Evolutionary conservation across 2,113 vertebrate species (phyloP), one percentile per base, ranked within the genome.

Genomic region (Phyllostomus discolor): DNA sequence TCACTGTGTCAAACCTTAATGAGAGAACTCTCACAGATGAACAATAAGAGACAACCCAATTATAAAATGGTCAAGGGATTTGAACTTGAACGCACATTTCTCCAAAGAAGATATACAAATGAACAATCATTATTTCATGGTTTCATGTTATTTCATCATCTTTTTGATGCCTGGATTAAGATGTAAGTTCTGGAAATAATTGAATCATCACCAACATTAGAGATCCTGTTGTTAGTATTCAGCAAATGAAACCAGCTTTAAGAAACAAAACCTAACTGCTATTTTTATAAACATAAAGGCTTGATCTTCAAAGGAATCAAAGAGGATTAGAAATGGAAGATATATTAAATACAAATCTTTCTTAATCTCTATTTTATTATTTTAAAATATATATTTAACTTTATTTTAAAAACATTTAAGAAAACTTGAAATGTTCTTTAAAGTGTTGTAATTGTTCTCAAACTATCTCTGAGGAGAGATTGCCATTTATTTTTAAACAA

Each of bases 141-240:
- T 92, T 97, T 96, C 72, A 72, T 72, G 31, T 41, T 33, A 76
- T 95, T 91, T 95, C 79, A 93, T 97, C 82, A 89, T 89, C 41
- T 80, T 86, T 97, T 69, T 33, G 62, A 75, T 82, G 14, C 11
- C 59, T 50, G 26, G 6, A 26, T 84, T 92, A 75, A 90, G 81
- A 88, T n/a, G 12, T 35, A 31, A 20, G 15, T 84, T 92, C 91
- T 4, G 5, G 70, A 73, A 87, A 79, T 64, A 92, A 90, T 52
- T 28, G 41, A 84, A 5, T 86, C 73, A 76, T 95, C 43, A 9
- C 50, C 22, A 75, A 31, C 11, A 52, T 94, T 86, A 43, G 57
- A 91, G 94, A 97, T 93, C 85, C 69, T 88, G 1, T 57, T 89
- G 24, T 72, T 67, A 86, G 67, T 86, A 57, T 38, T 26, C 3